A percentile compares a stretch with the other conserved stretches of the same genome.
Conservation (phyloP, 2,113 vertebrate species). For the Vulpes lagopus region DNA sequence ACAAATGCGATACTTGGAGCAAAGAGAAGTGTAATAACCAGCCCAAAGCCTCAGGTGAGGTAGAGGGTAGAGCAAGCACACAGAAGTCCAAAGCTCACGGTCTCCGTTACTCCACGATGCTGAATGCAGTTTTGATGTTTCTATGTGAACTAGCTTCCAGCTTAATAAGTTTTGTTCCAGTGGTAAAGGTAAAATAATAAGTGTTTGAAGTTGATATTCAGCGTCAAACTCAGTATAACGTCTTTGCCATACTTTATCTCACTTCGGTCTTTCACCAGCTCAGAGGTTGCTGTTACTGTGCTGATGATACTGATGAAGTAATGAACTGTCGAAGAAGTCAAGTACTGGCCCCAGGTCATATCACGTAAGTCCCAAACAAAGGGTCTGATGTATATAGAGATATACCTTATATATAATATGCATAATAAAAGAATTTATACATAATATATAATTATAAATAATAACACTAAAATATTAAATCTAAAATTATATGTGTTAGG, state of each 20-base stretch:
- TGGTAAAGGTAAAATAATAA: not conserved
- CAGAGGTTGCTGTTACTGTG: not conserved
- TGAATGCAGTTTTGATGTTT: not conserved
- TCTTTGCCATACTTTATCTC: not conserved
- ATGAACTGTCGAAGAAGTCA: not conserved
- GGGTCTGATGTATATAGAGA: not conserved
- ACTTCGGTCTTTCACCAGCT: slow-evolving; percentile 1
- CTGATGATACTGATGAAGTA: not conserved
- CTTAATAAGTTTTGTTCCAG: not conserved
- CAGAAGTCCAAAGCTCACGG: not conserved
- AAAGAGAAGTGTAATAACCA: not conserved
- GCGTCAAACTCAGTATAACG: not conserved
- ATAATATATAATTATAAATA: not conserved
- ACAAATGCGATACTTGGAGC: not conserved
- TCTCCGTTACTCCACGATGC: not conserved
- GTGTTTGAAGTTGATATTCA: not conserved
- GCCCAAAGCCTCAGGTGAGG: not conserved
- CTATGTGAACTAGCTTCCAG: not conserved
- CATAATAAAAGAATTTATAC: not conserved
- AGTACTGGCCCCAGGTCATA: not conserved
- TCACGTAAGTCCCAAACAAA: not conserved
- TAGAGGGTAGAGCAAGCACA: not conserved
- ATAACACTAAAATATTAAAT: not conserved
- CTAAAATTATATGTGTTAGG: not conserved
- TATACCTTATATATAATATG: not conserved